phyloP scores from a whole-genome alignment of 2,888 invertebrate species.

The Papilio protenor region DNA sequence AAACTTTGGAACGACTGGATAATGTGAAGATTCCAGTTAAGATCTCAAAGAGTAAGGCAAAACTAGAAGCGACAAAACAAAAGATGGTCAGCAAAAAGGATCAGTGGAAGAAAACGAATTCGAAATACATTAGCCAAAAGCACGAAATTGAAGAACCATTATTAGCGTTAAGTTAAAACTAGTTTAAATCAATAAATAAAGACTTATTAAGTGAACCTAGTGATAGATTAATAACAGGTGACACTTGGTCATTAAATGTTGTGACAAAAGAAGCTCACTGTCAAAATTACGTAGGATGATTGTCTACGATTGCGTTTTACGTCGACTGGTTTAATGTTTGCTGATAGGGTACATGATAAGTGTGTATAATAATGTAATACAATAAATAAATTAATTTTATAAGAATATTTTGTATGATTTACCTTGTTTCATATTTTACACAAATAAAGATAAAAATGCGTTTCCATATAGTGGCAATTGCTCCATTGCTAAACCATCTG shows the following conservation, averaged over 20 bases:
- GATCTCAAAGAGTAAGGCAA: slow-evolving; percentile 86
- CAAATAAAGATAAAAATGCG: slow-evolving; percentile 19
- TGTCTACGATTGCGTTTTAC: slow-evolving; percentile 36
- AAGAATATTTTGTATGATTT: slow-evolving; percentile 53
- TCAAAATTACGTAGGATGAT: slow-evolving; percentile 60
- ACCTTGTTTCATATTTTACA: slow-evolving; percentile 43
- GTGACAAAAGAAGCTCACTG: slow-evolving; percentile 66
- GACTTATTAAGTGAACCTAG: slow-evolving; percentile 76
- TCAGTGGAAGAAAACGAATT: slow-evolving; percentile 76
- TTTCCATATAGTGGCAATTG: too few species aligned
- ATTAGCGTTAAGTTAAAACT: slow-evolving; percentile 87
- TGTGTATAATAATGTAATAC: slow-evolving; percentile 50
- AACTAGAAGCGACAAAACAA: slow-evolving; percentile 83
- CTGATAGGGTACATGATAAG: slow-evolving; percentile 45
- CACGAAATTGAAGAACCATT: slow-evolving; percentile 86
- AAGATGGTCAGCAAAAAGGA: slow-evolving; percentile 73
- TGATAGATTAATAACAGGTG: slow-evolving; percentile 50
- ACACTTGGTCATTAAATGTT: slow-evolving; percentile 55
- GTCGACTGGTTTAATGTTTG: slow-evolving; percentile 46
- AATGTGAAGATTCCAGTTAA: slow-evolving; percentile 76
- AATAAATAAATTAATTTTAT: slow-evolving; percentile 76
- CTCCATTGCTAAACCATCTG: too few species aligned
- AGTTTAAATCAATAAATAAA: slow-evolving; percentile 68
- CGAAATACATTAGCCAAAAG: slow-evolving; percentile 70
- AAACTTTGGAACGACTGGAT: slow-evolving; percentile 90